Evolutionary conservation across 2,797 vertebrate genomes (phyloP).

Genomic region (Jordanella pulchra): DNA sequence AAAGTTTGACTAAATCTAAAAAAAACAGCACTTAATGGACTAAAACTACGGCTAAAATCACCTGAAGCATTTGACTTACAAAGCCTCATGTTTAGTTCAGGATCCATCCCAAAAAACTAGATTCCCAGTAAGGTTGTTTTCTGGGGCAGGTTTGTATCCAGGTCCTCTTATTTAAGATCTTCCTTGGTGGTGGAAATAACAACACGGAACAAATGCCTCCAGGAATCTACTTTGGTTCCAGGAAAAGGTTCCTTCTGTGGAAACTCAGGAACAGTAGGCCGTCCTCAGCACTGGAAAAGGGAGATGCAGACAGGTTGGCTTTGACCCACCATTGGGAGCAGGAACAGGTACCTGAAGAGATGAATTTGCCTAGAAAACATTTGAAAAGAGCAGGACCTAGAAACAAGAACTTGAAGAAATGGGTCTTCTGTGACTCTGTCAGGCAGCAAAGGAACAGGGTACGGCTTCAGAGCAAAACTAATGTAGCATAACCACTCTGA

Average conservation of each 20-base stretch:
- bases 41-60: too few relatives aligned
- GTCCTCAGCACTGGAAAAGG: not conserved
- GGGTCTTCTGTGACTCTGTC: not conserved
- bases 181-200: too few relatives aligned
- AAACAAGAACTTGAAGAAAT: not conserved
- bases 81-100: not conserved
- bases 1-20: too few relatives aligned
- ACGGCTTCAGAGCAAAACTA: not conserved
- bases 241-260: not conserved
- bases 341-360: not conserved
- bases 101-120: not conserved
- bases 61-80: not conserved
- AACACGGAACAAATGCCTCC: too few relatives aligned
- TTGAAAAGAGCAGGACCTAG: not conserved
- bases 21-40: too few relatives aligned
- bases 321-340: not conserved
- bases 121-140: not conserved
- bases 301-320: not conserved
- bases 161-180: too few relatives aligned
- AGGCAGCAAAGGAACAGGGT: not conserved
- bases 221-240: too few relatives aligned
- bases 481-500: not conserved
- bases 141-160: too few relatives aligned
- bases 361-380: not conserved
- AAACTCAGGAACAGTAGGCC: not conserved